Base-by-base conservation (phyloP, 2,888 invertebrate genomes). In the Pristionchus mayeri region DNA sequence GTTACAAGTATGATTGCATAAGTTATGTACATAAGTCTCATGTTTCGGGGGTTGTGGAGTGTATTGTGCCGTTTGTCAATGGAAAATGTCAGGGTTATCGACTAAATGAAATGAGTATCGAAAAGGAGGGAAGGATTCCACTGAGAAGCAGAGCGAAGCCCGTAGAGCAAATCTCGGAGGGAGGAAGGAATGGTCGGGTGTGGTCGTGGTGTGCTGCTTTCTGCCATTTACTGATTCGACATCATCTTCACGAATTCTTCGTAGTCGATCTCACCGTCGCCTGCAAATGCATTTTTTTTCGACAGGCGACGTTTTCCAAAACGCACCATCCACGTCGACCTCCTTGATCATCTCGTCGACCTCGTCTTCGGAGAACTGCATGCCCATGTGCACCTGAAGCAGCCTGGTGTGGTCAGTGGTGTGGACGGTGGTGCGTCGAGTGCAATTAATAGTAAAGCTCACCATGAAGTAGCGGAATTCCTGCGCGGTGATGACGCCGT, bases 331-430 rank as follows among this genome's bases (percentile, higher is more conserved):
- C 79, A 88, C 89, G 86, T 91, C 90, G 63, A 90, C 90, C 79
- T 90, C 89, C 75, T 86, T 87, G 85, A 91, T 90, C 90, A 92
- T 92, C 86, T 92, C 92, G 86, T 92, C 92, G 75, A 92, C 92
- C 85, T 92, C 92, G 85, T 92, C 91, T 80, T 92, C 92, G 50
- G 90, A 91, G 85, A 92, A 92, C 86, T 92, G 92, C 92, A 92
- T 92, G 85, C 92, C 92, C 92, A 92, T 92, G 86, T 92, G 90
- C 0, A 89, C 87, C 89, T 89, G 84, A 18, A 87, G 85, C 9
- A 27, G 67, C n/a, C 13, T 40, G 80, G 37, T 57, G 54, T 79
- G 27, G 11, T 21, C n/a, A 6, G 4, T 76, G 76, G 50, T 76
- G 76, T 76, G 50, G 48, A 16, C 18, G n/a, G 48, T 76, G 48